Conservation (phyloP, 2,113 vertebrate genomes). For the Pteropus alecto region DNA sequence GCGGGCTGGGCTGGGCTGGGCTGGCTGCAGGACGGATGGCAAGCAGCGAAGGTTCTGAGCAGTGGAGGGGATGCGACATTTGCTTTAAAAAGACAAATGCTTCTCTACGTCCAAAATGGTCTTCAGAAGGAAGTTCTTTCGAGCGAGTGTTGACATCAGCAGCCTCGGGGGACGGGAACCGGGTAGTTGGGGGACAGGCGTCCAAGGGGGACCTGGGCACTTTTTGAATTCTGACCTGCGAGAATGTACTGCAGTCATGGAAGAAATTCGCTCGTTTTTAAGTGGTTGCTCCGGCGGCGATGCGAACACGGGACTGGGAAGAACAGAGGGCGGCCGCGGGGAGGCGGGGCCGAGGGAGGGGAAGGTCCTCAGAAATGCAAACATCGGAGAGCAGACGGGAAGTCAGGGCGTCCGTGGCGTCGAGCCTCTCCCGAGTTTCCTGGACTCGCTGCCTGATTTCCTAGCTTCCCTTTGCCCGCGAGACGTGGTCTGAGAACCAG, state of each 20-base stretch:
- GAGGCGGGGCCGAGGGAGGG: not conserved
- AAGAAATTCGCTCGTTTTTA: not conserved
- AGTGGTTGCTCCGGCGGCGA: not conserved
- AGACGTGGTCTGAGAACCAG: not conserved
- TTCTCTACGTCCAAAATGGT: not conserved
- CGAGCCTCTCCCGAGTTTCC: accelerated
- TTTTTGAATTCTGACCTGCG: not conserved
- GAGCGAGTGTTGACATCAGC: not conserved
- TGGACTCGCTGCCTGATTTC: not conserved
- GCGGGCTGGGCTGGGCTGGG: not conserved
- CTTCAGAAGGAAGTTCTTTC: not conserved
- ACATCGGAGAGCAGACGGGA: accelerated
- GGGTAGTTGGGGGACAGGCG: no score
- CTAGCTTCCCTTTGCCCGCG: not conserved
- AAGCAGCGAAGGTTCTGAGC: not conserved
- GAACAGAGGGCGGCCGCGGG: not conserved
- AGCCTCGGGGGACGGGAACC: not conserved
- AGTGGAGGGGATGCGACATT: not conserved
- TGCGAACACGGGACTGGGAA: not conserved
- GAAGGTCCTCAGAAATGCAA: not conserved
- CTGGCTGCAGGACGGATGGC: not conserved
- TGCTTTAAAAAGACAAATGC: not conserved
- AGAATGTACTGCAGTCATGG: not conserved
- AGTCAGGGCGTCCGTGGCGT: accelerated
- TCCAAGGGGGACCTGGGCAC: no score